Evolutionary conservation across 23 tunicate species (phyloP), one percentile per base, ranked within the genome.

Genomic region (Styela clava): DNA sequence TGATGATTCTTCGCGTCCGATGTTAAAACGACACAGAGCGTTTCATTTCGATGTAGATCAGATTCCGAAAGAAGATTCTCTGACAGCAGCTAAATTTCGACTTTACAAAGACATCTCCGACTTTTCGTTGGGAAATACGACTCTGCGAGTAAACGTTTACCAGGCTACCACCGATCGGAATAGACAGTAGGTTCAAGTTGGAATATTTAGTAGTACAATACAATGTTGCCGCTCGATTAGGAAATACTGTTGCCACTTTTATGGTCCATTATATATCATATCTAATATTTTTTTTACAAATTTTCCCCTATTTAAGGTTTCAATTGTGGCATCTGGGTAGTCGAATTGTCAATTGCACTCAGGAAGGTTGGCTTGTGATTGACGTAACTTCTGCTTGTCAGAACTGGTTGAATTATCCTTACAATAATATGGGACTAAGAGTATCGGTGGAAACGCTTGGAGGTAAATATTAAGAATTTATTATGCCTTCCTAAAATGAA

Each of bases 341-440:
- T 34, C 78, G 89, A 16, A 32, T 82, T 24, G 97, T 86, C 62
- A 78, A 35, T 0, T 33, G 91, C 31, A 25, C 22, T 3, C 86
- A 91, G 52, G 90, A 83, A 30, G 97, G 97, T 18, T 91, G 97
- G 97, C 78, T 91, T 32, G 89, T 86, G 16, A 86, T 71, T 85
- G 97, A 91, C 77, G 90, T 83, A 83, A 85, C 86, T 23, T 34
- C 68, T 19, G 85, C 86, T 22, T 27, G 78, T 26, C 63, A 70
- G n/a, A 90, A 86, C 25, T 91, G 97, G 97, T 29, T 86, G 18
- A 24, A 36, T 18, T 63, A 77, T 52, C 81, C 86, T n/a, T n/a
- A 63, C 16, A 64, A 70, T 63, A 91, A 86, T 63, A 32, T 86
- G 78, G 97, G 97, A 19, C 31, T 91, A 35, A 82, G 89, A 82